Base-by-base conservation (phyloP, 92 coral and sea anemone genomes). In the Chrysogorgia sp. region DNA sequence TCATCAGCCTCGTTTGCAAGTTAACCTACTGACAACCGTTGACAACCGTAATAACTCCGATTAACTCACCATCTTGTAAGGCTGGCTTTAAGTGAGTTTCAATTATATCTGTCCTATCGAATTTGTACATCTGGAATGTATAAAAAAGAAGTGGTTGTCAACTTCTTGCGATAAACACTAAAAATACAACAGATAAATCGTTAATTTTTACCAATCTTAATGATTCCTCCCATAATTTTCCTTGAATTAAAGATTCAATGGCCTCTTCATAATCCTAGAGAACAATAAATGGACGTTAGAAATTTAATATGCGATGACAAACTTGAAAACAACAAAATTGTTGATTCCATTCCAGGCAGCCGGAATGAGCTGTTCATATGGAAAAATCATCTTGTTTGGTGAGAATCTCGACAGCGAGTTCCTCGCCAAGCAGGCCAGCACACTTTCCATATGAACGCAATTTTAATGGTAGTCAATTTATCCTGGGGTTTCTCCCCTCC, bases 211-310 rank as follows among this genome's bases (percentile, higher is more conserved):
- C 99, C 91, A 96, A 30, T 79, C 99, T 72, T 50, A 96, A 64
- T 1, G 99, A 91, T 84, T 96, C 99, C 31, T 96, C 99, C 99
- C 97, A 96, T 29, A 85, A 80, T 67, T 84, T 76, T 7, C 97
- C 99, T 13, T 92, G 96, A 14, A 96, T 83, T 20, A 92, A 77
- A 17, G 83, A 76, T 48, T 90, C 99, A 34, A 91, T 92, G 35
- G 97, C 99, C 67, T 87, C 99, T 71, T 96, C 99, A 15, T 87
- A 63, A 57, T 96, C 97, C 99, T 96, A 35, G 13, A 40, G 59
- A 57, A 75, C 2, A 31, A 25, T 23, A 34, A 15, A 55, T 13
- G 34, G 10, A 7, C 23, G 3, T 6, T 4, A 45, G 8, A 15
- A 6, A 47, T 29, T 34, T 22, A 8, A 68, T 68, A 8, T 13